Evolutionary conservation across 2,797 vertebrate genomes (phyloP).

Genomic region (Chrosomus eos): DNA sequence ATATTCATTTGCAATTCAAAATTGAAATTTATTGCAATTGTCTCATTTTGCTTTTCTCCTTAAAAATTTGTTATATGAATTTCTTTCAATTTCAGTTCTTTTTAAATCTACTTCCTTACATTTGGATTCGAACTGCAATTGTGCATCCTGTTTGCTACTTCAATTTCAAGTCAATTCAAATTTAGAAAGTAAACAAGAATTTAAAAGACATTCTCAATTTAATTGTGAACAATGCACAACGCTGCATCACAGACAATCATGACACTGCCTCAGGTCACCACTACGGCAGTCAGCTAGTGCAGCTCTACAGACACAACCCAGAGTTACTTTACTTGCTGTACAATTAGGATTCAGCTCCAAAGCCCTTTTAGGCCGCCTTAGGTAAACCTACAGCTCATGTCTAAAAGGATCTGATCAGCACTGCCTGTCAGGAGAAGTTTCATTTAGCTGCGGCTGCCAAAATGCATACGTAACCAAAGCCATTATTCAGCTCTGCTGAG

Average conservation of each 20-base stretch:
- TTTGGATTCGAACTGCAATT: not conserved
- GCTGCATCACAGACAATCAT: constrained; percentile 29
- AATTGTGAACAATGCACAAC: not conserved
- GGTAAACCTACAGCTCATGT: constrained; percentile 32
- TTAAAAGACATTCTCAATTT: not conserved
- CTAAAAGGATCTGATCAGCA: constrained; percentile 50
- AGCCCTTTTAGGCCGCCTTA: constrained; percentile 30
- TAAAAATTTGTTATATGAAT: not conserved
- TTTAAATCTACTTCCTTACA: not conserved
- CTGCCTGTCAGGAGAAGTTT: constrained; percentile 50
- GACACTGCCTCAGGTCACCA: constrained; percentile 5
- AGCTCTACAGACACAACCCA: constrained; percentile 5
- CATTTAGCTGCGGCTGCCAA: constrained; percentile 49
- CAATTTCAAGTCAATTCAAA: not conserved
- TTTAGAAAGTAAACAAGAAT: not conserved
- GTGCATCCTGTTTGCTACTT: not conserved
- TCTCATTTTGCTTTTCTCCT: not conserved
- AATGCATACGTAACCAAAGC: constrained; percentile 41
- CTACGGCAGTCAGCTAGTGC: constrained; percentile 3
- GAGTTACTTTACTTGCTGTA: constrained; percentile 24
- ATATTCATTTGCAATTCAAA: not conserved
- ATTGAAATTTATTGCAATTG: not conserved
- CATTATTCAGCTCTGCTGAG: constrained; percentile 48
- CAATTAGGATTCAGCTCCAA: constrained; percentile 39
- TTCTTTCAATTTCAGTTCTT: not conserved